Conservation (phyloP, 2,888 invertebrate species). For the Latheticus oryzae region DNA sequence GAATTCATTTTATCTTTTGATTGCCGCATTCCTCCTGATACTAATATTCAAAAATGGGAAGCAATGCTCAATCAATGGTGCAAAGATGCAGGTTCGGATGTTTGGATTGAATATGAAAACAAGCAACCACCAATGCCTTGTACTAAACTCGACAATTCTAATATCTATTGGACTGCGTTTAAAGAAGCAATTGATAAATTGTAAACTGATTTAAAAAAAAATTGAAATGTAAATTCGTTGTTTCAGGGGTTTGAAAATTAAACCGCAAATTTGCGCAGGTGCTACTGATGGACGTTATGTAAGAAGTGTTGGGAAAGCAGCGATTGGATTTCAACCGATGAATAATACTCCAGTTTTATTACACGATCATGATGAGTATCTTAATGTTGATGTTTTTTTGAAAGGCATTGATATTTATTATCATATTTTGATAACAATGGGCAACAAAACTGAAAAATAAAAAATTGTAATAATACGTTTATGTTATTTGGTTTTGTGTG, state of each 20-base stretch:
- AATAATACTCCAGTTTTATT: constrained; percentile 83
- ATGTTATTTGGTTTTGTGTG: no score
- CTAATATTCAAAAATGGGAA: constrained; percentile 73
- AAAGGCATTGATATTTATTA: constrained; percentile 84
- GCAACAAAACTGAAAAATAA: no score
- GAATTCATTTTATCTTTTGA: constrained; percentile 82
- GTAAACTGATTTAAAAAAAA: constrained; percentile 55
- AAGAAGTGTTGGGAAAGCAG: constrained; percentile 80
- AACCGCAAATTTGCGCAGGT: constrained; percentile 85
- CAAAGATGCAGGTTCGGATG: constrained; percentile 71
- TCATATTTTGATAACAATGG: constrained; percentile 63
- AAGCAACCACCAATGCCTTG: constrained; percentile 66
- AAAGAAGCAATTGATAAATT: constrained; percentile 66
- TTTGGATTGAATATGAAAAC: constrained; percentile 68
- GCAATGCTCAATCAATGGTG: constrained; percentile 63
- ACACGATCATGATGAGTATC: constrained; percentile 90
- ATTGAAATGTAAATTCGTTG: background rate
- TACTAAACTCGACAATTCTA: constrained; percentile 68
- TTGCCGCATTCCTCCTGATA: constrained; percentile 74
- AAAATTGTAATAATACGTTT: no score
- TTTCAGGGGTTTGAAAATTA: constrained; percentile 74
- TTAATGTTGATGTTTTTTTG: constrained; percentile 81
- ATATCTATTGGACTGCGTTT: constrained; percentile 73
- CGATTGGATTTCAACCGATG: constrained; percentile 93
- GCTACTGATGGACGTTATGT: constrained; percentile 91